Percentiles rank a stretch among this genome's conserved stretches.
Conservation (phyloP, 2,113 vertebrate species). For the Myrmecophaga tridactyla region DNA sequence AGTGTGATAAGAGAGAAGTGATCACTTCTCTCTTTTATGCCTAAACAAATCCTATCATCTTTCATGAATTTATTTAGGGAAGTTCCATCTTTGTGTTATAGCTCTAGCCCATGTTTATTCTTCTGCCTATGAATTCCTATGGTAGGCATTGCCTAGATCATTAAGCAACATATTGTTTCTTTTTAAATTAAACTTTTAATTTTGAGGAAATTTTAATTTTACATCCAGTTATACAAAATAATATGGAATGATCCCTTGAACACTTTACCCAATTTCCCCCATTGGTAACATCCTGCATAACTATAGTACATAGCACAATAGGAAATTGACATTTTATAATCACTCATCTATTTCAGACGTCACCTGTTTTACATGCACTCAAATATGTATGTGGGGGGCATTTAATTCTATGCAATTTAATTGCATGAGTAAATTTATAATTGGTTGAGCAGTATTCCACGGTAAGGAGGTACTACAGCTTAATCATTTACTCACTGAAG, state of each 20-base stretch:
- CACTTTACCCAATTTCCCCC: too few relatives aligned
- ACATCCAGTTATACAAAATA: not conserved
- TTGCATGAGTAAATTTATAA: too few relatives aligned
- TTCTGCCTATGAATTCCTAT: not conserved
- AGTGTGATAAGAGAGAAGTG: too few relatives aligned
- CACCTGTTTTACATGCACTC: not conserved
- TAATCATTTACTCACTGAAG: not conserved
- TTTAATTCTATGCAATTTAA: too few relatives aligned
- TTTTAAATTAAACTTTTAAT: not conserved
- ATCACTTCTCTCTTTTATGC: not conserved
- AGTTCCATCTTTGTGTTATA: not conserved
- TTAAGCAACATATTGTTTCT: not conserved
- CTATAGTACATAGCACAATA: not conserved
- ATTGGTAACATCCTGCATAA: not conserved
- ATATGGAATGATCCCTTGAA: too few relatives aligned
- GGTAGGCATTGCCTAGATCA: not conserved
- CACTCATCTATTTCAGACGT: not conserved
- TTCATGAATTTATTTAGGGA: not conserved
- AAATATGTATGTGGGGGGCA: too few relatives aligned
- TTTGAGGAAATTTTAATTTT: not conserved
- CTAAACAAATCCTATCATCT: not conserved
- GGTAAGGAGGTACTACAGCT: not conserved
- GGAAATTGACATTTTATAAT: not conserved
- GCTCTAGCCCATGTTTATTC: not conserved
- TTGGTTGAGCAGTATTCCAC: not conserved